Base-by-base conservation (phyloP, 2,797 vertebrate species). In the Triplophysa bombifrons region DNA sequence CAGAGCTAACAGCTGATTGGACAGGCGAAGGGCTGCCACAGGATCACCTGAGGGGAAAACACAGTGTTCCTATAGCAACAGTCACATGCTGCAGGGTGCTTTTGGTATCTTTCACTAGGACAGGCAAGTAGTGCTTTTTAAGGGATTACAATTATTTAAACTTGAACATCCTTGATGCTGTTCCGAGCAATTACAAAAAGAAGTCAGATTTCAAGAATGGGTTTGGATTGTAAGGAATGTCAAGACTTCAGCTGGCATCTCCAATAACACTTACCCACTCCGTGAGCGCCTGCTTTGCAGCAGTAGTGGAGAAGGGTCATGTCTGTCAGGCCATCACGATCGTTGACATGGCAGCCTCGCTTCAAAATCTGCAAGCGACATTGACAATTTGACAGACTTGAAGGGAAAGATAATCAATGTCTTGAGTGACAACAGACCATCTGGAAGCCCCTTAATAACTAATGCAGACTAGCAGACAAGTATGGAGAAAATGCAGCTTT, bases 261-360 rank as follows among this genome's bases (percentile, higher is more conserved):
- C 6, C 30, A 2, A 9, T 53, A 13, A 67, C 56, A 72, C 93
- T 93, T 55, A 97, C 96, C 96, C 0, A 98, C 96, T 78, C 96
- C 96, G 0, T 98, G 96, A 0, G 96, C 96, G 3, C 96, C 96
- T 0, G 96, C 96, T 88, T 97, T 98, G 82, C 96, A 98, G n/a
- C 95, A 95, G 78, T 98, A 98, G 89, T 98, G 96, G 10, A 97
- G 93, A 61, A 98, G 92, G 0, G 96, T 98, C 96, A 98, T 98
- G 85, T 98, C 96, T 0, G 96, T 97, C 89, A 98, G 87, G 3
- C 96, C 96, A 1, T 98, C 96, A 0, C 96, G 93, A 85, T 98
- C 96, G 20, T 97, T 96, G 34, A 97, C 96, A 0, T 97, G 96
- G 87, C 96, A 97, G 30, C 96, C 96, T 0, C 96, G 93, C 67